phyloP scores from a whole-genome alignment of 2,113 vertebrate species.

The Suricata suricatta region DNA sequence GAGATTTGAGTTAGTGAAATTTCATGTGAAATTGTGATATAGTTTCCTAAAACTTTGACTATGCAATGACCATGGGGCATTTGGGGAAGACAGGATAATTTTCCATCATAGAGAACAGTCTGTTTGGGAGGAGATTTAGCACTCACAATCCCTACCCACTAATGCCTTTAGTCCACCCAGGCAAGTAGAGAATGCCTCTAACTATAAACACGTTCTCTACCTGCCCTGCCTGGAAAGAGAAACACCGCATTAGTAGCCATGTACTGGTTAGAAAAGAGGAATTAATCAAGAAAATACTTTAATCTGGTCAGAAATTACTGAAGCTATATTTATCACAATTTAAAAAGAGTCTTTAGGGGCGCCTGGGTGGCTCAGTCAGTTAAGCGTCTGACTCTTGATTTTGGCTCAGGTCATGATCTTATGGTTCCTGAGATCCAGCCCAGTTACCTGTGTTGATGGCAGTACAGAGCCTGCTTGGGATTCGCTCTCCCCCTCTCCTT shows the following conservation, averaged over 20 bases:
- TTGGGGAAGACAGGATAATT: background rate
- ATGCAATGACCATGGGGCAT: background rate
- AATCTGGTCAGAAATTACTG: background rate
- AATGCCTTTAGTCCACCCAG: background rate
- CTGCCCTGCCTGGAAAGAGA: background rate
- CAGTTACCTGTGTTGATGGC: no score
- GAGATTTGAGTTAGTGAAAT: background rate
- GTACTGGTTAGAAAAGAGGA: background rate
- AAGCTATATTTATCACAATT: background rate
- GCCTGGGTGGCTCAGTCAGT: no score
- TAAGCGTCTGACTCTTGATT: no score
- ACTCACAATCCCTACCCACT: no score
- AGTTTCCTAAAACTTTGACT: background rate
- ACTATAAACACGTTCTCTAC: background rate
- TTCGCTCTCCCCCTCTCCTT: no score
- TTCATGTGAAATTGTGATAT: background rate
- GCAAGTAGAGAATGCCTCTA: background rate
- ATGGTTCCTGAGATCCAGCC: no score
- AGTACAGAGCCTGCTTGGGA: no score
- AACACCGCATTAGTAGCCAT: background rate
- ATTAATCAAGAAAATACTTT: background rate
- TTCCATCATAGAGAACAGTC: background rate
- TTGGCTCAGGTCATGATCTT: no score
- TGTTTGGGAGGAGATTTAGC: background rate
- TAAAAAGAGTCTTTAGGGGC: background rate